phyloP scores from a whole-genome alignment of 2,113 vertebrate species.

The Strix aluco region DNA sequence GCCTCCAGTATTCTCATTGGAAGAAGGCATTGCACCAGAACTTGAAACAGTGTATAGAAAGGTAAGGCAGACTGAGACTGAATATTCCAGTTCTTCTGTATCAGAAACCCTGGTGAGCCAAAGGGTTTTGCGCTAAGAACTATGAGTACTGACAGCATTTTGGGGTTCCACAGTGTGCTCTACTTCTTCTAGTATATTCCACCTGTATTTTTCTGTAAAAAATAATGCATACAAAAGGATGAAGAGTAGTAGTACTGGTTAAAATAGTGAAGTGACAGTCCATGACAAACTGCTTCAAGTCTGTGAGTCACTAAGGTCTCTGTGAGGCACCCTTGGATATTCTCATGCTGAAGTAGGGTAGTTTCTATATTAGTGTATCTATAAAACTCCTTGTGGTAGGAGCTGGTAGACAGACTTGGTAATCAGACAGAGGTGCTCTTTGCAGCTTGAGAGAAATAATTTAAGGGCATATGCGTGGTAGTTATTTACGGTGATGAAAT shows the following conservation, averaged over 20 bases:
- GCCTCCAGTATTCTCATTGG: conserved; percentile 78
- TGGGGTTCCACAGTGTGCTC: not conserved
- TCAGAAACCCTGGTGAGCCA: not conserved
- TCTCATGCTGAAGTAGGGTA: not conserved
- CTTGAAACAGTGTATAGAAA: conserved; percentile 88
- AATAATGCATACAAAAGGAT: not conserved
- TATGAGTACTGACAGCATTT: not conserved
- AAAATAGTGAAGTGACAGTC: not conserved
- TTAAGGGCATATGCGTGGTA: not conserved
- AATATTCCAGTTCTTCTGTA: not conserved
- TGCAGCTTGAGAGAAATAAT: not conserved
- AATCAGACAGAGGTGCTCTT: not conserved
- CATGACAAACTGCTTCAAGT: not conserved
- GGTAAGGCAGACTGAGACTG: conserved; percentile 66
- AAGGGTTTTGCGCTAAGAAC: not conserved
- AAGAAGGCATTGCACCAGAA: conserved; percentile 76
- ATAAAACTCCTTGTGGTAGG: not conserved
- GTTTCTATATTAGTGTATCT: not conserved
- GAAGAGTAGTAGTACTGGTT: not conserved
- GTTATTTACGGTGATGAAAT: not conserved
- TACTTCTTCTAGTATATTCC: not conserved
- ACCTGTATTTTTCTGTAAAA: not conserved
- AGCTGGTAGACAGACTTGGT: not conserved
- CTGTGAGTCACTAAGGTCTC: not conserved
- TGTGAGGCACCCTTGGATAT: not conserved